Conservation (phyloP, 2,797 vertebrate species). For the Siniperca obscura region DNA sequence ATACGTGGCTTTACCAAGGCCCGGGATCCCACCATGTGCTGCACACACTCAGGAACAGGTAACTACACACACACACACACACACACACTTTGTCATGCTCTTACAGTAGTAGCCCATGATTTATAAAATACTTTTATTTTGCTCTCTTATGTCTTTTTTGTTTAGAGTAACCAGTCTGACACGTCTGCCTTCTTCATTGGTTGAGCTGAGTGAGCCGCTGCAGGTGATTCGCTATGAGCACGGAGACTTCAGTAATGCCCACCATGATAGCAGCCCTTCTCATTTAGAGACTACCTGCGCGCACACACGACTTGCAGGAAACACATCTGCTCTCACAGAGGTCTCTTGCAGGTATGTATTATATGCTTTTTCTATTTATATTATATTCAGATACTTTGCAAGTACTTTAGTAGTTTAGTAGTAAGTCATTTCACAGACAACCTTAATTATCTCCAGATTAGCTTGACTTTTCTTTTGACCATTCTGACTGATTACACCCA, state of each 20-base stretch:
- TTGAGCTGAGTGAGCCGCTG: conserved; percentile 94
- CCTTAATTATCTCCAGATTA: too few relatives aligned
- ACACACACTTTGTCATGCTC: neutral
- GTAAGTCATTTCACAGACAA: neutral
- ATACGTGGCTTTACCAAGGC: conserved; percentile 94
- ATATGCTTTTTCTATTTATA: neutral
- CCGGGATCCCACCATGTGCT: conserved; percentile 92
- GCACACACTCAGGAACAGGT: conserved; percentile 92
- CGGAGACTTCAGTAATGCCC: conserved; percentile 93
- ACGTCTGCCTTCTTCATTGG: conserved; percentile 89
- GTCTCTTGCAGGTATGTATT: conserved; percentile 80
- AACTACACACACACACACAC: conserved; percentile 24
- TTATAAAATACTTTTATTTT: neutral
- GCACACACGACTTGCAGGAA: conserved; percentile 92
- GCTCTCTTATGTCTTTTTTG: neutral
- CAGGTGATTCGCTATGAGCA: conserved; percentile 93
- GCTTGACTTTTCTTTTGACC: neutral
- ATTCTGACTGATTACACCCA: neutral
- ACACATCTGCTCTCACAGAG: conserved; percentile 83
- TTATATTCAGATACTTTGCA: neutral
- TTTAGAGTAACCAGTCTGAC: conserved; percentile 91
- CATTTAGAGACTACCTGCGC: conserved; percentile 90
- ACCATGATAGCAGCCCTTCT: conserved; percentile 92
- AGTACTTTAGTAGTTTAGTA: neutral
- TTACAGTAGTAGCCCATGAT: neutral